phyloP scores from a whole-genome alignment of 2,113 vertebrate genomes.

The Phocoena phocoena region DNA sequence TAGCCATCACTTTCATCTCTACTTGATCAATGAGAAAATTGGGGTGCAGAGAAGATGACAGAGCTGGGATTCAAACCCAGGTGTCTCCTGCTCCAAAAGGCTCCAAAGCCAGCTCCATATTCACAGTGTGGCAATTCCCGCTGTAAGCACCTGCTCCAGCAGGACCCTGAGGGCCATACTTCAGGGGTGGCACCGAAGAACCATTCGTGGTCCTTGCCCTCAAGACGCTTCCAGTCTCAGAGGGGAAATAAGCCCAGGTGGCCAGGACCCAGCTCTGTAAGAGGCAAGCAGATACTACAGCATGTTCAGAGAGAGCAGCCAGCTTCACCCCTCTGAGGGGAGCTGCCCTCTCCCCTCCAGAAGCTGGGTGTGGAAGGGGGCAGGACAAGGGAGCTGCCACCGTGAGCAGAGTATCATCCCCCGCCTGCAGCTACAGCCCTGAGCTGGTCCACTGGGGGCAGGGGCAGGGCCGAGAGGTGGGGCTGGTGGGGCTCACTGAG shows the following conservation, averaged over 20 bases:
- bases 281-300: neutral
- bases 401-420: no score
- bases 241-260: neutral
- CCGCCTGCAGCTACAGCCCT: no score
- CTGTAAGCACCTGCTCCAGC: neutral
- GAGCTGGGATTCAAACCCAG: neutral
- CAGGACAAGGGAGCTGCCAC: neutral
- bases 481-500: neutral
- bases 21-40: neutral
- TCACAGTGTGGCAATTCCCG: accelerated
- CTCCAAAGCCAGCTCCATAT: neutral
- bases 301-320: neutral
- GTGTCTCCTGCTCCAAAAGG: neutral
- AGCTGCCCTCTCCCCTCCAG: neutral
- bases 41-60: neutral
- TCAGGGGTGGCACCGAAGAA: neutral
- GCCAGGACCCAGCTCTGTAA: neutral
- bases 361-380: neutral
- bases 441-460: neutral
- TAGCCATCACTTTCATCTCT: neutral
- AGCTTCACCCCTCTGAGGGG: accelerated
- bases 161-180: neutral
- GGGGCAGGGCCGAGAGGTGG: neutral
- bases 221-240: neutral
- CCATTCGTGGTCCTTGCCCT: no score